Conservation (phyloP, 2,888 invertebrate species). For the Dolomedes plantarius region DNA sequence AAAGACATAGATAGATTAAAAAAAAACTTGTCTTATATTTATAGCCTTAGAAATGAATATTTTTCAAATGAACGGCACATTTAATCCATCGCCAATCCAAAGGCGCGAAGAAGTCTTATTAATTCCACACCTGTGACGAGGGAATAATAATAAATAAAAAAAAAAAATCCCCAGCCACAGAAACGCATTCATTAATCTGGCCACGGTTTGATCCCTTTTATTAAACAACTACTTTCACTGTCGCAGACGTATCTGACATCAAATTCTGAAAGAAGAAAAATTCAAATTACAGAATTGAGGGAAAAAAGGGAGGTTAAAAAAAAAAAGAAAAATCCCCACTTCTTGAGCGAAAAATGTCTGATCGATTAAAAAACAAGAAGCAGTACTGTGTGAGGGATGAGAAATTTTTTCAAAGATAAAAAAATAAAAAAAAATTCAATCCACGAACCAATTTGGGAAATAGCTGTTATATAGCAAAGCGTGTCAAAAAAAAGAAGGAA, state of each 20-base stretch:
- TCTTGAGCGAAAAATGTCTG: slow-evolving; percentile 3
- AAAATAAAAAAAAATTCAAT: slow-evolving; percentile 23
- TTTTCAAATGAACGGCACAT: no score
- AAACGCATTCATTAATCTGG: not conserved
- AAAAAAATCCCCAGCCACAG: not conserved
- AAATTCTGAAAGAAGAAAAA: not conserved
- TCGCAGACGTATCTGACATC: not conserved
- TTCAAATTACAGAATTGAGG: not conserved
- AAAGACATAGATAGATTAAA: no score
- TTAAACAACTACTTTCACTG: not conserved
- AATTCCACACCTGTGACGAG: not conserved
- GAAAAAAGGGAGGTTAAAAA: no score
- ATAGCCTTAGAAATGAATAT: no score
- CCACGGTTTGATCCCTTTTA: not conserved
- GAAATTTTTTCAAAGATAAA: slow-evolving; percentile 32
- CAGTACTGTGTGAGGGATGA: slow-evolving; percentile 14
- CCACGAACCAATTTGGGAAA: slow-evolving; percentile 64
- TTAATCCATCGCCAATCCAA: no score
- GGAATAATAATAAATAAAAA: no score
- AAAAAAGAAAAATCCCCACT: not conserved
- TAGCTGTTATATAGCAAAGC: slow-evolving; percentile 55
- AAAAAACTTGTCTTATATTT: no score
- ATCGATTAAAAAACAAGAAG: slow-evolving; percentile 43
- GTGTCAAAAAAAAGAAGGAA: not conserved
- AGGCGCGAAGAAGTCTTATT: not conserved